Percentiles rank a stretch among this genome's conserved stretches.
These are phyloP conservation scores for Rhea americana DNA, from an alignment of 2,113 vertebrate genomes.

Conservation along the genomic window DNA sequence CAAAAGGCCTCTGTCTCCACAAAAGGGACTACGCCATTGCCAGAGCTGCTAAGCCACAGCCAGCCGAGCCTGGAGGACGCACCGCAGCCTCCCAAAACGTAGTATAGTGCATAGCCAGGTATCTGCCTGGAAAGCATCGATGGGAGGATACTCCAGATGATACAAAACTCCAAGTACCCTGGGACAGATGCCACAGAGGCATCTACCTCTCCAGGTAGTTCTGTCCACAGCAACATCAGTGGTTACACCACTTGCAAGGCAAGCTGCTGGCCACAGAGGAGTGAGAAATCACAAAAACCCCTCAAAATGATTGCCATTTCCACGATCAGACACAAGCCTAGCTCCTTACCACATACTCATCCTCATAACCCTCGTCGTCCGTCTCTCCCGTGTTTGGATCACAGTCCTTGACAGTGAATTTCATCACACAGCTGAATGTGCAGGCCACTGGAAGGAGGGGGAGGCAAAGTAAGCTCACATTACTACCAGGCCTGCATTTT, in stretches of 20 bases:
- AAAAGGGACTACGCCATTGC: background rate
- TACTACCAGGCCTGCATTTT: background rate
- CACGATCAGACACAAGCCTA: accelerated
- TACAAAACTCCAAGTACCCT: background rate
- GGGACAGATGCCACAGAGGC: background rate
- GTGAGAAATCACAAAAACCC: background rate
- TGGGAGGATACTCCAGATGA: background rate
- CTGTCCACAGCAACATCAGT: background rate
- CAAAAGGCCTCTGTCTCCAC: background rate
- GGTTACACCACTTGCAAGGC: background rate
- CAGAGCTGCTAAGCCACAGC: background rate
- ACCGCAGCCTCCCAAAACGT: background rate
- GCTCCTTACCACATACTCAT: constrained; percentile 85
- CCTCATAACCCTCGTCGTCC: constrained; percentile 81
- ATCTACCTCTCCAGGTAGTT: accelerated
- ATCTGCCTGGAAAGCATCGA: background rate
- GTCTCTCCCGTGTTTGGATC: constrained; percentile 82
- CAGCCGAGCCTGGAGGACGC: background rate
- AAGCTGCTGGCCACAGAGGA: background rate
- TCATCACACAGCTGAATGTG: constrained; percentile 85
- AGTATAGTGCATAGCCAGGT: background rate
- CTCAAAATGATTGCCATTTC: background rate
- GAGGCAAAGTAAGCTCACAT: background rate
- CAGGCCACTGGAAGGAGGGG: constrained; percentile 74
- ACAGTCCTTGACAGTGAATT: constrained; percentile 85